phyloP scores from a whole-genome alignment of 2,888 invertebrate genomes.

The Philopedon plagiatum region DNA sequence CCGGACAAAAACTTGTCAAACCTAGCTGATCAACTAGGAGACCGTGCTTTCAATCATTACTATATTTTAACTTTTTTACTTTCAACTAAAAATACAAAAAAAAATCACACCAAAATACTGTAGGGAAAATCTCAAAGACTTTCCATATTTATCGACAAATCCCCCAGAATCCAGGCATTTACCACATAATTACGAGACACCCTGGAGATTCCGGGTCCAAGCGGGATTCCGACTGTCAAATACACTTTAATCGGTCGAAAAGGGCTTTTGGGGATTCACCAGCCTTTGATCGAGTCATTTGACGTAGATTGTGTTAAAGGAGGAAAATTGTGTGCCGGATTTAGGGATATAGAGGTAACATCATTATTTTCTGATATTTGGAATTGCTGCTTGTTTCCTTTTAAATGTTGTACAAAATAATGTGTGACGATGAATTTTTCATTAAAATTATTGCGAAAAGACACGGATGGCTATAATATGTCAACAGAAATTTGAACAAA shows the following conservation, averaged over 20 bases:
- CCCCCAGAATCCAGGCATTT: slow-evolving; percentile 60
- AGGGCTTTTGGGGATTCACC: slow-evolving; percentile 40
- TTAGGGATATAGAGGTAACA: slow-evolving; percentile 3
- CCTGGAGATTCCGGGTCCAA: slow-evolving; percentile 51
- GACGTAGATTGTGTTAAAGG: slow-evolving; percentile 22
- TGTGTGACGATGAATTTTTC: too few species aligned
- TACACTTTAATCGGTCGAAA: slow-evolving; percentile 44
- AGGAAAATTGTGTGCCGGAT: slow-evolving; percentile 34
- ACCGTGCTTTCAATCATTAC: too few species aligned
- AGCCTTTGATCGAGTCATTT: slow-evolving; percentile 46
- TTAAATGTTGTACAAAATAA: too few species aligned
- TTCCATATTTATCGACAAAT: slow-evolving; percentile 40
- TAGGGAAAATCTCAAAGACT: neutral
- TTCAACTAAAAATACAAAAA: too few species aligned
- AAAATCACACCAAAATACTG: neutral
- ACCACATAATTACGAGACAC: slow-evolving; percentile 64
- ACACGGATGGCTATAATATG: too few species aligned
- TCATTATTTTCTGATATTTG: slow-evolving; percentile 6
- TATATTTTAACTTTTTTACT: too few species aligned
- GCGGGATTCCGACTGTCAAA: slow-evolving; percentile 41
- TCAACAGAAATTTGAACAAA: too few species aligned
- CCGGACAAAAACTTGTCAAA: too few species aligned
- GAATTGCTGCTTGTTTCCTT: neutral
- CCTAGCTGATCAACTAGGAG: too few species aligned
- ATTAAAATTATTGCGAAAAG: too few species aligned